Evolutionary conservation across 2,888 invertebrate genomes (phyloP), one percentile per base, ranked within the genome.

Genomic region (Scaptomyza cyrtandrae): DNA sequence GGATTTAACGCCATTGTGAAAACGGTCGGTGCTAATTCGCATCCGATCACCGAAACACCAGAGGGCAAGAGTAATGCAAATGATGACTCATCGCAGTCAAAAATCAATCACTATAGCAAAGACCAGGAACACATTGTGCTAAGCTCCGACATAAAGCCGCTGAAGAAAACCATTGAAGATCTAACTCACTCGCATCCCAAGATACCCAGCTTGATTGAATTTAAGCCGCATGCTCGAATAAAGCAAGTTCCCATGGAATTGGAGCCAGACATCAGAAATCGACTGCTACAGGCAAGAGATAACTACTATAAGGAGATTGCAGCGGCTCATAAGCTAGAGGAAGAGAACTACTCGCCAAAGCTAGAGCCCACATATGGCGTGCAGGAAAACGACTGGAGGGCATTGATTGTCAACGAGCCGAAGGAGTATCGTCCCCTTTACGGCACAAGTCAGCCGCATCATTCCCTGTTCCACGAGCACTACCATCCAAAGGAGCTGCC

Each of bases 1-100:
- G 94, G 94, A 3, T 94, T 94, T 75, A 93, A 93, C 80, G 94
- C 94, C 0, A 91, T 93, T 5, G 93, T 94, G 0, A 94, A 93
- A 75, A 92, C 92, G 0, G 91, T 92, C 43, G 92, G 92, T 3
- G 92, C 92, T 4, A 92, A 90, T 67, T 90, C 92, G 0, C 92
- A 92, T 84, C 92, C 92, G 16, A 77, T 91, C 5, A 90, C 88
- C 1, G 92, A 92, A 31, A 71, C 90, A 3, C 90, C 91, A 2
- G 91, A 92, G 27, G 78, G 89, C 3, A 73, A 75, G 1, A 78
- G 62, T 24, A 66, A 67, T 10, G 41, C 74, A 2, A 89, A 86
- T 60, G 90, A 91, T 57, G 91, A 91, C 24, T 80, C 90, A 10
- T 92, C 92, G 0, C 92, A 92, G 54, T 92, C 92, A 3, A 92